These are phyloP conservation scores for Solenopsis fugax DNA, from an alignment of 1,140 invertebrate species.

Conservation along the genomic window DNA sequence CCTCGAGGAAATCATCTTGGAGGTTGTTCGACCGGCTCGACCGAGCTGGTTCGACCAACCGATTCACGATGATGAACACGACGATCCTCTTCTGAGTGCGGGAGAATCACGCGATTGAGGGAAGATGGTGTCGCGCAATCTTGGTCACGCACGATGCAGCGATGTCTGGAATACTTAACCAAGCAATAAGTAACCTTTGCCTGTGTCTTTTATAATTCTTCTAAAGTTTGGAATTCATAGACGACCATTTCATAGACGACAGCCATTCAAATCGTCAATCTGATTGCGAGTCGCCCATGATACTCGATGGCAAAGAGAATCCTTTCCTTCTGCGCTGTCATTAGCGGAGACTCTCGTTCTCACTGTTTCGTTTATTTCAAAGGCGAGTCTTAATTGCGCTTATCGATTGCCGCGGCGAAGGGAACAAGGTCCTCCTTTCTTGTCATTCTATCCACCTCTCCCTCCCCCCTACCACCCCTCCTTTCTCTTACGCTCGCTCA, in stretches of 20 bases:
- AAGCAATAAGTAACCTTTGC: background rate
- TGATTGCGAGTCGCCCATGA: background rate
- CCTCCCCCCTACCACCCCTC: too few species aligned
- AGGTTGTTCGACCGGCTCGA: conserved; percentile 8
- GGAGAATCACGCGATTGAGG: background rate
- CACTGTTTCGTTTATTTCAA: conserved; percentile 27
- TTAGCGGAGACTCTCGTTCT: conserved; percentile 36
- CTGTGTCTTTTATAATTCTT: background rate
- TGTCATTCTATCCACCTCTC: background rate
- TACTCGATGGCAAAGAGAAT: background rate
- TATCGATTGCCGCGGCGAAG: conserved; percentile 55
- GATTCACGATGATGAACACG: background rate
- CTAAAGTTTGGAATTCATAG: background rate
- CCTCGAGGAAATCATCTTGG: conserved; percentile 10
- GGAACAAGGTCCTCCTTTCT: conserved; percentile 34
- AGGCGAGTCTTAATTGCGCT: conserved; percentile 45
- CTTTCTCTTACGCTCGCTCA: conserved; percentile 36
- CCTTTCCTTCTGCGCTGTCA: background rate
- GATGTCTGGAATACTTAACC: background rate
- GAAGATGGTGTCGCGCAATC: background rate
- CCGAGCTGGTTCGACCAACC: background rate
- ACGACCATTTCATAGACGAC: background rate
- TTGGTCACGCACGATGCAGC: background rate
- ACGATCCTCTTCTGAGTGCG: background rate
- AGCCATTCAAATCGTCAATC: background rate